These are phyloP conservation scores for Scalopus aquaticus DNA, from an alignment of 2,113 vertebrate genomes.

Conservation along the genomic window DNA sequence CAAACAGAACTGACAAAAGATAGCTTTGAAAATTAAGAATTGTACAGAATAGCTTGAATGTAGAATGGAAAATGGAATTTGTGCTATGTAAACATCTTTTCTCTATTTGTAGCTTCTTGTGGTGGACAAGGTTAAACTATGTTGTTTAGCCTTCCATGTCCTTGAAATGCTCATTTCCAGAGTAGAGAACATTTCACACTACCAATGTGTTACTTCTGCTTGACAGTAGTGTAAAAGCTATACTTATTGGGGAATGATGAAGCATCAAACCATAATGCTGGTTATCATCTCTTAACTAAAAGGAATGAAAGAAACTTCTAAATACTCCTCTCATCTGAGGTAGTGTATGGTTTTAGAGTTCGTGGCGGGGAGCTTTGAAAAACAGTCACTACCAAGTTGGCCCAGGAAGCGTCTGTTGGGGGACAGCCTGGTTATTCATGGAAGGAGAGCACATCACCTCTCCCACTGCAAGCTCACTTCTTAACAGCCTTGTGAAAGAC, in stretches of 20 bases:
- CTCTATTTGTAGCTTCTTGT: background rate
- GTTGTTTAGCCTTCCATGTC: background rate
- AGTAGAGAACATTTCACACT: constrained; percentile 29
- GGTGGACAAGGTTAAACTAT: background rate
- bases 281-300: constrained; percentile 4
- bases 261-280: background rate
- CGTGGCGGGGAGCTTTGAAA: background rate
- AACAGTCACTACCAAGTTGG: background rate
- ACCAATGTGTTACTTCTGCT: constrained; percentile 39
- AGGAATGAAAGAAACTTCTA: background rate
- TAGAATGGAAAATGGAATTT: background rate
- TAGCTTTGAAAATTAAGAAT: constrained; percentile 51
- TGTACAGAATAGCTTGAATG: background rate
- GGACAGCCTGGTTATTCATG: background rate
- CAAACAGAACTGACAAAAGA: background rate
- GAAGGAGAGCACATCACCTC: background rate
- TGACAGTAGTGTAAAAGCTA: background rate
- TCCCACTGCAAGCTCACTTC: background rate
- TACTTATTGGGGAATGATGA: background rate
- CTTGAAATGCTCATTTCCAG: background rate
- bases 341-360: background rate
- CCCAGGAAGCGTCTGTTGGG: background rate
- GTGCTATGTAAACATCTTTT: background rate
- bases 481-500: background rate
- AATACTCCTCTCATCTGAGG: background rate